Conservation (phyloP, 2,888 invertebrate genomes). For the Xestia ashworthii region DNA sequence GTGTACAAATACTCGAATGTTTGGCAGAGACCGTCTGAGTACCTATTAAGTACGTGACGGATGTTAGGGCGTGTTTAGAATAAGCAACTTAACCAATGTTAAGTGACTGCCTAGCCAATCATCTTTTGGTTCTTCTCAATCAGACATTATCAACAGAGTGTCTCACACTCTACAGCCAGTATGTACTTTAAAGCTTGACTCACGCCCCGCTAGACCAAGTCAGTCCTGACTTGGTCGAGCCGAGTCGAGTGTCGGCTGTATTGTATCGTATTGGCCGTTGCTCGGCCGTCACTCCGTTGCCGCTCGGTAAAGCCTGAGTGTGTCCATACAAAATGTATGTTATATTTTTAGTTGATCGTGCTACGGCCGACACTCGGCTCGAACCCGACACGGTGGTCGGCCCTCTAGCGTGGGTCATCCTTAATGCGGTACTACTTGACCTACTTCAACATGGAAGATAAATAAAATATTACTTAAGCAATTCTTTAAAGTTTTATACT, state of each 20-base stretch:
- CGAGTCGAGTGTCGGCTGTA: no score
- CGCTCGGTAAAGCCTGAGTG: no score
- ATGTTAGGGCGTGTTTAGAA: constrained; percentile 9
- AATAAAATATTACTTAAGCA: neutral
- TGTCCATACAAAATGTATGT: no score
- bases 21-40: constrained; percentile 16
- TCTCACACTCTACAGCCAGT: neutral
- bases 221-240: no score
- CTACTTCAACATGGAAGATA: neutral
- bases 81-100: neutral
- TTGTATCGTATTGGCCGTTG: no score
- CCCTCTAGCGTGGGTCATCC: no score
- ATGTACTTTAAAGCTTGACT: neutral
- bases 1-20: constrained; percentile 26
- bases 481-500: neutral
- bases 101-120: neutral
- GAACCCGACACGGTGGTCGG: no score
- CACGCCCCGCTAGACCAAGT: no score
- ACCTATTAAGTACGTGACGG: constrained; percentile 32
- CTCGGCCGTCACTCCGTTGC: no score
- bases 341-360: no score
- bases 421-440: neutral
- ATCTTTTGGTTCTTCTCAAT: neutral
- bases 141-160: neutral
- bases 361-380: no score